A percentile compares a stretch with the other conserved stretches of the same genome.
Evolutionary conservation across 2,113 vertebrate species (phyloP).

Genomic region (Chaenocephalus aceratus): DNA sequence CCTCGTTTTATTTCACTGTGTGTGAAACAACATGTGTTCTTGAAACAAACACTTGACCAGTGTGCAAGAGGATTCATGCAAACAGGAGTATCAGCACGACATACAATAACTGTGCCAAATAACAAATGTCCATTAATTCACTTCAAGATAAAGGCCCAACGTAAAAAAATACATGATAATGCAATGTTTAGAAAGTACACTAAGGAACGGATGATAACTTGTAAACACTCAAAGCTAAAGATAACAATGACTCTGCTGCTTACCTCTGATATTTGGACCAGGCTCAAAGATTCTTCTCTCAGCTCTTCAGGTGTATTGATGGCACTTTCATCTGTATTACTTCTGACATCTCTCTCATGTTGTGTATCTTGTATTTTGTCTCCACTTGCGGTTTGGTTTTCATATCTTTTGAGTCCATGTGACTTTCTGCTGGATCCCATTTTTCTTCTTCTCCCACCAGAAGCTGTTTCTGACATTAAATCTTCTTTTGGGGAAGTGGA

Average conservation of each 20-base stretch:
- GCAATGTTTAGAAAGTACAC: not conserved
- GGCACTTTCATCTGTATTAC: slow-evolving; percentile 12
- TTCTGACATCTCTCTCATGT: not conserved
- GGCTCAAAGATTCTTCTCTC: slow-evolving; percentile 17
- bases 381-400: slow-evolving; percentile 30
- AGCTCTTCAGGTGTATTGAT: not conserved
- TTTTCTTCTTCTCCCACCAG: slow-evolving; percentile 73
- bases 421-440: slow-evolving; percentile 80
- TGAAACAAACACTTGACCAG: slow-evolving; percentile 15
- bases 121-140: not conserved
- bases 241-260: slow-evolving; percentile 18
- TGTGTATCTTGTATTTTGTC: slow-evolving; percentile 11
- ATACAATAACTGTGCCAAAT: not conserved
- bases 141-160: not conserved
- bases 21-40: slow-evolving; percentile 15
- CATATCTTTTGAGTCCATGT: slow-evolving; percentile 32
- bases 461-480: slow-evolving; percentile 29
- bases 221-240: not conserved
- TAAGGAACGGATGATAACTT: not conserved
- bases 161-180: not conserved
- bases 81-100: slow-evolving; percentile 5
- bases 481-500: slow-evolving; percentile 28
- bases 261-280: slow-evolving; percentile 56
- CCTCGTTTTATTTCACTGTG: slow-evolving; percentile 47
- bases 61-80: slow-evolving; percentile 16